Conservation (phyloP, 1,140 invertebrate genomes). For the Bradysia coprophila region DNA sequence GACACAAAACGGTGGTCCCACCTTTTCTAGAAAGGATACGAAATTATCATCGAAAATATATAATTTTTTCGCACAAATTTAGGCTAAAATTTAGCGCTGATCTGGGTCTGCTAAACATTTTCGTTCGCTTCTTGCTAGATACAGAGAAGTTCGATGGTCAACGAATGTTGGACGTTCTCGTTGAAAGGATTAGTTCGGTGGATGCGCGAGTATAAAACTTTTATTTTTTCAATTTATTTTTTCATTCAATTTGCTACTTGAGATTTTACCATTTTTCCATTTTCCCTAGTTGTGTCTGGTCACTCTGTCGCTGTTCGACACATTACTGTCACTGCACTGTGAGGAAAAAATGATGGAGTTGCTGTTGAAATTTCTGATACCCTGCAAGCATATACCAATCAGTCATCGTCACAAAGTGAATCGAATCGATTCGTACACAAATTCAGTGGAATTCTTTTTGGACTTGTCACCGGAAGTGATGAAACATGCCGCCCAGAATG, state of each 20-base stretch:
- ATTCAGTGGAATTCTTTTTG: constrained; percentile 67
- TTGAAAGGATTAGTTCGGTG: constrained; percentile 47
- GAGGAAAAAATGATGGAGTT: constrained; percentile 95
- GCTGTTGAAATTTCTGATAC: constrained; percentile 69
- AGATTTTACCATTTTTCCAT: too few species aligned
- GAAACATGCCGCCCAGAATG: constrained; percentile 14
- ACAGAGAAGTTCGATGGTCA: constrained; percentile 66
- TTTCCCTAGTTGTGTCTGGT: constrained; percentile 76
- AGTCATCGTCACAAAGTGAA: constrained; percentile 55
- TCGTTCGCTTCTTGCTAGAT: constrained; percentile 71
- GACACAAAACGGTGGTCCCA: too few species aligned
- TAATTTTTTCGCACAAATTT: too few species aligned
- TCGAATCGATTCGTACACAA: constrained; percentile 62
- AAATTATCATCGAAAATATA: too few species aligned
- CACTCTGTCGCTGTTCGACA: constrained; percentile 77
- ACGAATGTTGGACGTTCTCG: constrained; percentile 55
- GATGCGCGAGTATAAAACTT: constrained; percentile 54
- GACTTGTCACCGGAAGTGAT: constrained; percentile 47
- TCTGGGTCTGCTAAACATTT: constrained; percentile 58
- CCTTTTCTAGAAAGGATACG: too few species aligned
- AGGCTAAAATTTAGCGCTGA: too few species aligned
- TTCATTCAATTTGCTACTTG: too few species aligned
- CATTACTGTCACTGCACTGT: constrained; percentile 79
- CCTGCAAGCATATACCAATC: constrained; percentile 79
- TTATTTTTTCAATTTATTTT: too few species aligned